Evolutionary conservation across 1,140 invertebrate genomes (phyloP), one percentile per base, ranked within the genome.

Genomic region (Zophobas morio): DNA sequence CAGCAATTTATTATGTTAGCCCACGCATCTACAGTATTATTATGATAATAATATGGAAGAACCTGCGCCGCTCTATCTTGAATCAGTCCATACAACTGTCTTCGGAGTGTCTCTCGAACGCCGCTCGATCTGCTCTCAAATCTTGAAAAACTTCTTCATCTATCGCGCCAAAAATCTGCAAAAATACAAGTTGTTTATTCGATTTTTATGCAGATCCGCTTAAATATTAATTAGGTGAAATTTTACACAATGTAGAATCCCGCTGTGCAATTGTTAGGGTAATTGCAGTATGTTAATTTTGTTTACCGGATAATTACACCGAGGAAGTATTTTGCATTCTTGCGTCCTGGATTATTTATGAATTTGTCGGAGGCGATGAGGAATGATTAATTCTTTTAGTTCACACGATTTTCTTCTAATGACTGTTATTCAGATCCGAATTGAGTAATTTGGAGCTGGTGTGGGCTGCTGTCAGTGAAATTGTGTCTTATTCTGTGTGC

Each of bases 31-130:
- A 49, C 72, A 34, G 34, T 49, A 71, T 72, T 54, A 77, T 77
- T 54, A 77, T 77, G 66, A 77, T 77, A 77, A 77, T 77, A 60
- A 77, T 51, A 39, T 66, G 46, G 75, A 75, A 76, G 63, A 70
- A 77, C 75, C 75, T 77, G 75, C 70, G n/a, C 35, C 53, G 60
- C 36, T 57, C 32, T 77, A 77, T 77, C 75, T 77, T 42, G 63
- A 57, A 72, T 77, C 75, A 77, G 66, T 74, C 76, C 76, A 77
- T 77, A 77, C 51, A 77, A 73, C 40, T 74, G 76, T 77, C 76
- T 8, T 3, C n/a, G 20, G 70, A 37, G 76, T 77, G 76, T 77
- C 20, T 20, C 20, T 20, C 20, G 20, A 20, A 20, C 20, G 20
- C 20, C 20, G 20, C 20, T 20, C 20, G 20, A 20, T 20, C 20